Evolutionary conservation across 2,888 invertebrate genomes (phyloP).

Genomic region (Disparrhopalites patrizii): DNA sequence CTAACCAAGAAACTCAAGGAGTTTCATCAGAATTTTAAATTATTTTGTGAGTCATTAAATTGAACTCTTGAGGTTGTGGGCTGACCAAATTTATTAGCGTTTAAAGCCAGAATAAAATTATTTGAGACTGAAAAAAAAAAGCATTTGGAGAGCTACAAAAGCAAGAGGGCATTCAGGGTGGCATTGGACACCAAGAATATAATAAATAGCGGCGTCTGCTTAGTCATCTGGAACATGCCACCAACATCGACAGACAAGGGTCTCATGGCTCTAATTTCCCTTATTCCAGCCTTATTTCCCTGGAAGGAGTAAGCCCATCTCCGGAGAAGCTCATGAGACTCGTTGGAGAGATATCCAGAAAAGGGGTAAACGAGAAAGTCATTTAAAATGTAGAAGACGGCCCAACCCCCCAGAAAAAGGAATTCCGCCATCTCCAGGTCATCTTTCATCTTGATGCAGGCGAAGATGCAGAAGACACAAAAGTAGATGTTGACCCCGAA

Average conservation of each 20-base stretch:
- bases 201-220: not conserved
- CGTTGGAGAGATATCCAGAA: not conserved
- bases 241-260: not conserved
- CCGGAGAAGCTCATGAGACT: not conserved
- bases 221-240: not conserved
- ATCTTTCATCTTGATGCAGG: not conserved
- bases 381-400: not conserved
- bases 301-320: not conserved
- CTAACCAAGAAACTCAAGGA: too few relatives aligned
- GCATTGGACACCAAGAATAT: not conserved
- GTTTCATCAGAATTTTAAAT: too few relatives aligned
- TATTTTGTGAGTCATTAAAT: too few relatives aligned
- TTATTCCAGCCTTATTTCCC: not conserved
- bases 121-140: too few relatives aligned
- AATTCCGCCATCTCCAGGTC: not conserved
- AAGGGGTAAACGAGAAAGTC: not conserved
- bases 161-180: not conserved
- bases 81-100: too few relatives aligned
- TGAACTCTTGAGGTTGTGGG: too few relatives aligned
- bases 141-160: too few relatives aligned
- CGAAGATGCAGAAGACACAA: not conserved
- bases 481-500: not conserved
- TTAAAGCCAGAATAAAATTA: too few relatives aligned
- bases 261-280: not conserved
- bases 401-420: not conserved